A percentile compares a stretch with the other conserved stretches of the same genome.
These are phyloP conservation scores for Siniperca scherzeri DNA, from an alignment of 2,797 vertebrate species.

Conservation along the genomic window DNA sequence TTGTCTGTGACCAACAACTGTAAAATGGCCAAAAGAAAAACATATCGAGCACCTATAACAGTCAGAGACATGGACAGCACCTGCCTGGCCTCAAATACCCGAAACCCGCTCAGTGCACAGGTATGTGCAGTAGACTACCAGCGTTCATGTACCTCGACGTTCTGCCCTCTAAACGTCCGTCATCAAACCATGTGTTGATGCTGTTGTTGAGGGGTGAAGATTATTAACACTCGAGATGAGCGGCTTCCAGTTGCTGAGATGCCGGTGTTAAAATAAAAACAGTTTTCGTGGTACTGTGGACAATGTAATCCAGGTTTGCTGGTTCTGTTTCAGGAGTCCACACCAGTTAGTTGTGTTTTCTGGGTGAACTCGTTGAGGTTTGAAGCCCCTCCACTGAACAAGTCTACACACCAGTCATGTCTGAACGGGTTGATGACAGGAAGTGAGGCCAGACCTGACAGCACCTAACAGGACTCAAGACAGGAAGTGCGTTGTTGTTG, in stretches of 20 bases:
- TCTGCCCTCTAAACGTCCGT: background rate
- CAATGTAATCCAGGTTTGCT: background rate
- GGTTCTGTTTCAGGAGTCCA: background rate
- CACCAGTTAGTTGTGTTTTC: background rate
- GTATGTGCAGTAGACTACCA: background rate
- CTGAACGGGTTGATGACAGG: constrained; percentile 19
- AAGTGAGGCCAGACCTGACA: constrained; percentile 43
- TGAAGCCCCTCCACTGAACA: background rate
- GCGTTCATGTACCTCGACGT: background rate
- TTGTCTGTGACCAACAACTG: background rate
- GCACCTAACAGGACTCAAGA: constrained; percentile 42
- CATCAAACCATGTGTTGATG: too few relatives aligned
- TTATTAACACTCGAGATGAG: too few relatives aligned
- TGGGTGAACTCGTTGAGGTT: background rate
- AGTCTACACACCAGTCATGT: background rate
- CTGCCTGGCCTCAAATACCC: constrained; percentile 40
- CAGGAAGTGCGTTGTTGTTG: constrained; percentile 33
- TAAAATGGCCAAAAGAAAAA: constrained; percentile 10
- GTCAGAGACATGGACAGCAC: constrained; percentile 50
- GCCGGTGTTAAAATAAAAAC: too few relatives aligned
- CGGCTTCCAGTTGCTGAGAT: too few relatives aligned
- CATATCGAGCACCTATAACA: constrained; percentile 33
- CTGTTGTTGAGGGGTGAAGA: background rate
- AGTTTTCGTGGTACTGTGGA: background rate
- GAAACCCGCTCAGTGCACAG: background rate